Evolutionary conservation across 2,113 vertebrate species (phyloP).

Genomic region (Vidua macroura): DNA sequence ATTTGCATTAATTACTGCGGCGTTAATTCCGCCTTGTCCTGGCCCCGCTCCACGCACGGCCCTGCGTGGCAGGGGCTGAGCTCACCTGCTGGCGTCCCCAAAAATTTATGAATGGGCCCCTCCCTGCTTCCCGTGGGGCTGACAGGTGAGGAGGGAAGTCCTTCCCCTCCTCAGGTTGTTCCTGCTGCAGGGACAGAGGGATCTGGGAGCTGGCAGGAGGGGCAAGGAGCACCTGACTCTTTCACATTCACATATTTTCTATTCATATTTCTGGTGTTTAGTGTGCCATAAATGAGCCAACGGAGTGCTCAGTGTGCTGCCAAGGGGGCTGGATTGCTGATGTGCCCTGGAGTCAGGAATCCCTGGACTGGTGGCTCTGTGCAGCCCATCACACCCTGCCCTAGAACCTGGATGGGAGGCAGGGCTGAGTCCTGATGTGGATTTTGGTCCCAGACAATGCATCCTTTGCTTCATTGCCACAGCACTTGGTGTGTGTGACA

Average conservation of each 20-base stretch:
- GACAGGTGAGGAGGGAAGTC: background rate
- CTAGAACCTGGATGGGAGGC: background rate
- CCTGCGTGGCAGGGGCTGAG: background rate
- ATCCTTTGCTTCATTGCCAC: background rate
- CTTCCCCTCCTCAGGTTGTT: background rate
- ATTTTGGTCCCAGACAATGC: background rate
- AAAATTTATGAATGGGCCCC: background rate
- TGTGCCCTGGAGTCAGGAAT: background rate
- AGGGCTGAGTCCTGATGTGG: background rate
- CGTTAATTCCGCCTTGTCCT: background rate
- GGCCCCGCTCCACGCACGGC: background rate
- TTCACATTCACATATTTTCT: background rate
- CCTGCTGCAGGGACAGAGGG: background rate
- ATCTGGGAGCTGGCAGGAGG: background rate
- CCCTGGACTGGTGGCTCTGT: background rate
- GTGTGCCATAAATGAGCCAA: background rate
- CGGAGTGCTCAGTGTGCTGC: background rate
- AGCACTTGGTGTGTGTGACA: rapidly evolving
- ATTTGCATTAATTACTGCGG: background rate
- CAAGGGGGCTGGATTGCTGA: background rate
- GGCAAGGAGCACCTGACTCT: background rate
- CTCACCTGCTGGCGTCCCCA: background rate
- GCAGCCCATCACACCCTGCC: background rate
- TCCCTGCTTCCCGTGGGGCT: background rate
- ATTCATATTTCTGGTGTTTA: rapidly evolving